These are phyloP conservation scores for Peromyscus californicus DNA, from an alignment of 2,113 vertebrate genomes.

Conservation along the genomic window DNA sequence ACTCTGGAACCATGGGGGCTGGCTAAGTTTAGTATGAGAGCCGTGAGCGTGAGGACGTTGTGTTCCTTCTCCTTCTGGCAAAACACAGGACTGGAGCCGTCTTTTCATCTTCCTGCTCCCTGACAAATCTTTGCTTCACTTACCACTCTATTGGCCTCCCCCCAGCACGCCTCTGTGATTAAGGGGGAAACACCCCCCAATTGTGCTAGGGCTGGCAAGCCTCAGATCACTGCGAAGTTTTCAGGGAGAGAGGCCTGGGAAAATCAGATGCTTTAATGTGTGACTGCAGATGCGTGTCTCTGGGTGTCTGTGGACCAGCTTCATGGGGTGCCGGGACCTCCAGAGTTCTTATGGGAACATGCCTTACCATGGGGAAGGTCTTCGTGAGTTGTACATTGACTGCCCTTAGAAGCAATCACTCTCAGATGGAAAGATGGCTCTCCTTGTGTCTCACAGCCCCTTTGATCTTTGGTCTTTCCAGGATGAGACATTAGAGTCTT, in stretches of 20 bases:
- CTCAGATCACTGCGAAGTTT: background rate
- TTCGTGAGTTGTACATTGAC: background rate
- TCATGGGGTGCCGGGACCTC: background rate
- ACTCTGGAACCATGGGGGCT: slow-evolving; percentile 74
- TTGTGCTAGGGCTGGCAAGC: slow-evolving; percentile 49
- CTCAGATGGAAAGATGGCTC: background rate
- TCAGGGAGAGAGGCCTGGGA: slow-evolving; percentile 23
- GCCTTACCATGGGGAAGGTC: background rate
- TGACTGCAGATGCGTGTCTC: background rate
- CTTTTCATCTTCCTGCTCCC: slow-evolving; percentile 70
- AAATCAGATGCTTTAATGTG: background rate
- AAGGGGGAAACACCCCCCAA: background rate
- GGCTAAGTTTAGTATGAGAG: slow-evolving; percentile 84
- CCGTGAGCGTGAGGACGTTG: slow-evolving; percentile 47
- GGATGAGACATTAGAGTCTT: background rate
- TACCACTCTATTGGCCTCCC: slow-evolving; percentile 60
- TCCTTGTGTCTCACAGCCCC: background rate
- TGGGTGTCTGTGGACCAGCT: background rate
- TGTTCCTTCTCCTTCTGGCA: slow-evolving; percentile 81
- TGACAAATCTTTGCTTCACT: slow-evolving; percentile 60
- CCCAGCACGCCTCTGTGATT: slow-evolving; percentile 72
- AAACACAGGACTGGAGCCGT: slow-evolving; percentile 72
- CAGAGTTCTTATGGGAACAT: background rate
- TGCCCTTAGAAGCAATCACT: background rate
- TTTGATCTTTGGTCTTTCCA: background rate